These are phyloP conservation scores for crab-eating macaque (Macaca fascicularis) DNA, from an alignment of 2,113 vertebrate genomes.

Conservation along the genomic window T2T-MFA8v1.1 NC_088388.1:7614501-7615000, in stretches of 20 bases:
- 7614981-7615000: background rate
- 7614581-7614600: background rate
- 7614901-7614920: background rate
- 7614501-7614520: background rate
- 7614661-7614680: background rate
- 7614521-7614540: background rate
- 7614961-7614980: background rate
- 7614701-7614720: background rate
- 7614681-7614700: background rate
- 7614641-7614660: background rate
- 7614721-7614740: background rate
- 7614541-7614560: background rate
- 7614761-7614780: background rate
- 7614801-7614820: background rate
- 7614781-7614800: background rate
- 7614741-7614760: background rate
- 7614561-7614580: background rate
- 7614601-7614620: background rate
- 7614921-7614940: background rate
- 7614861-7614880: background rate
- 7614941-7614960: background rate
- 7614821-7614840: background rate
- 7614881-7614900: background rate
- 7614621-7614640: background rate
- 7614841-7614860: background rate